These are phyloP conservation scores for Sympetrum striolatum DNA, from an alignment of 2,888 invertebrate species.

Conservation along the genomic window DNA sequence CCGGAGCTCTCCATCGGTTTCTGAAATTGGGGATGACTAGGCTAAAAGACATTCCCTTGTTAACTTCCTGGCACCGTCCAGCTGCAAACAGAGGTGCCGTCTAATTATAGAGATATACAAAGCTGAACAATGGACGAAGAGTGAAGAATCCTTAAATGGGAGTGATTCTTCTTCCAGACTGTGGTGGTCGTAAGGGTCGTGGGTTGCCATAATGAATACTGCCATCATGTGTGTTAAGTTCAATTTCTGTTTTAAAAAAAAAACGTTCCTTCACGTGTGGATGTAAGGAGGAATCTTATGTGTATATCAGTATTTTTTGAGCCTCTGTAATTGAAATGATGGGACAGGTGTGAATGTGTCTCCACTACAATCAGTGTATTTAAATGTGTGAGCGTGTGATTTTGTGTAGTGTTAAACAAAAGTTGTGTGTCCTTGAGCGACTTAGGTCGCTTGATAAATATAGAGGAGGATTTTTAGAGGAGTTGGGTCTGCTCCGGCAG, in stretches of 20 bases:
- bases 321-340: constrained; percentile 28
- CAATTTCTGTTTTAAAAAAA: neutral
- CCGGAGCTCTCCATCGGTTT: neutral
- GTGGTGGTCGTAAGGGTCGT: constrained; percentile 3
- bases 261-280: constrained; percentile 28
- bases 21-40: neutral
- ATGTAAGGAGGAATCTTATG: constrained; percentile 17
- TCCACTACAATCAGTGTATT: constrained; percentile 36
- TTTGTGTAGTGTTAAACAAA: constrained; percentile 15
- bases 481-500: constrained; percentile 11
- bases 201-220: constrained; percentile 38
- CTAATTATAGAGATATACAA: neutral
- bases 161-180: constrained; percentile 15
- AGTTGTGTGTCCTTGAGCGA: constrained; percentile 36
- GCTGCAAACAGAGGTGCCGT: neutral
- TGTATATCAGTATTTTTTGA: constrained; percentile 43
- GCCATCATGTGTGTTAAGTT: constrained; percentile 44
- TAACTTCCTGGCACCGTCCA: neutral
- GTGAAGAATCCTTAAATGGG: neutral
- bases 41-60: constrained; percentile 28
- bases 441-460: neutral
- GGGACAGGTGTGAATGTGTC: constrained; percentile 42
- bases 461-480: constrained; percentile 8
- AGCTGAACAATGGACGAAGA: constrained; percentile 19
- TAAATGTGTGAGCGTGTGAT: constrained; percentile 38